Percentiles rank a stretch among this genome's conserved stretches.
phyloP scores from a whole-genome alignment of 1,140 invertebrate species.

The Trissolcus basalis region DNA sequence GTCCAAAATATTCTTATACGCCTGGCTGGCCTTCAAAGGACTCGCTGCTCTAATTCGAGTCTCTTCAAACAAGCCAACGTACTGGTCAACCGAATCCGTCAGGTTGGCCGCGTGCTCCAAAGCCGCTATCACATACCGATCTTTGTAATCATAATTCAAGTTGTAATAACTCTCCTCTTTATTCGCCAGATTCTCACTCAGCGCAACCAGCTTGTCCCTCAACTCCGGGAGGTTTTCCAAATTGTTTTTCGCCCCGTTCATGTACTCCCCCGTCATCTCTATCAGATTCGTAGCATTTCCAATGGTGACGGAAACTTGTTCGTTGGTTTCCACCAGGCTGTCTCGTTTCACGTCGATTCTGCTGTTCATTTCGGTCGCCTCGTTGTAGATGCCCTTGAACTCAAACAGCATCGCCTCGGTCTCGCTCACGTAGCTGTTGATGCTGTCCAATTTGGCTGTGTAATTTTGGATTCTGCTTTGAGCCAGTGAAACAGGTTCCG shows the following conservation, averaged over 20 bases:
- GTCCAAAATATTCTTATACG: conserved; percentile 87
- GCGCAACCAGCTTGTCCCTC: conserved; percentile 66
- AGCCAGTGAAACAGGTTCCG: conserved; percentile 69
- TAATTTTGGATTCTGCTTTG: conserved; percentile 65
- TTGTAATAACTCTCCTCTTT: conserved; percentile 80
- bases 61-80: conserved; percentile 81
- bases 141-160: conserved; percentile 81
- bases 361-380: conserved; percentile 63
- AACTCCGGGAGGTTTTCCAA: conserved; percentile 68
- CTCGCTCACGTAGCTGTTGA: conserved; percentile 64
- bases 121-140: conserved; percentile 81
- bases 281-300: conserved; percentile 64
- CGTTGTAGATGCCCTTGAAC: conserved; percentile 68
- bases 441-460: conserved; percentile 64
- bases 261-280: conserved; percentile 62
- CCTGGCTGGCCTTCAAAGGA: conserved; percentile 86
- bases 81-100: conserved; percentile 79
- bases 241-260: conserved; percentile 68
- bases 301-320: conserved; percentile 57
- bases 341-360: conserved; percentile 53
- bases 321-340: conserved; percentile 54
- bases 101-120: conserved; percentile 82
- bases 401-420: conserved; percentile 68
- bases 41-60: conserved; percentile 82
- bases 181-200: conserved; percentile 74